A percentile compares a stretch with the other conserved stretches of the same genome.
These are phyloP conservation scores for Aricia agestis DNA, from an alignment of 1,140 invertebrate genomes.

Conservation along the genomic window DNA sequence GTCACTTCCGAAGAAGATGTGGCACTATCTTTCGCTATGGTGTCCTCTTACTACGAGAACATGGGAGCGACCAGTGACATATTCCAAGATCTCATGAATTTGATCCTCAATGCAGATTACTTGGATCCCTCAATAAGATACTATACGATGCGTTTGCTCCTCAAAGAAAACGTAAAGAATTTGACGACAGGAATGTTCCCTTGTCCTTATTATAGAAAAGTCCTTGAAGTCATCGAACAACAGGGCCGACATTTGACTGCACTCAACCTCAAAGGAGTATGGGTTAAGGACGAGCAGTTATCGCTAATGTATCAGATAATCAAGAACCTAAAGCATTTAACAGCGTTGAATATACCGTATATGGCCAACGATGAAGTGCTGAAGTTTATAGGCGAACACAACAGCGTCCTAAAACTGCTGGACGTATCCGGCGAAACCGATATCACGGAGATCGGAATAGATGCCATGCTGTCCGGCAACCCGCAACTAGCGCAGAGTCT, in stretches of 20 bases:
- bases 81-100: slow-evolving; percentile 79
- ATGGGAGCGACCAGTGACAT: slow-evolving; percentile 78
- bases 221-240: slow-evolving; percentile 78
- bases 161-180: slow-evolving; percentile 79
- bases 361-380: slow-evolving; percentile 82
- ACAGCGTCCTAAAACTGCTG: slow-evolving; percentile 76
- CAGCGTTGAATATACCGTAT: slow-evolving; percentile 79
- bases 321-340: slow-evolving; percentile 75
- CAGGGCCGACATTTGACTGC: slow-evolving; percentile 78
- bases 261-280: slow-evolving; percentile 82
- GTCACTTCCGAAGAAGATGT: slow-evolving; percentile 76
- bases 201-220: slow-evolving; percentile 79
- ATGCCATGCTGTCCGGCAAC: slow-evolving; percentile 71
- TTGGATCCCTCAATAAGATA: slow-evolving; percentile 80
- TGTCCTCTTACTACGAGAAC: slow-evolving; percentile 77
- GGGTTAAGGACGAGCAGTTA: slow-evolving; percentile 81
- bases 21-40: slow-evolving; percentile 74
- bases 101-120: slow-evolving; percentile 79
- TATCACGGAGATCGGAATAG: slow-evolving; percentile 78
- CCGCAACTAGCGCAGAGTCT: slow-evolving; percentile 73
- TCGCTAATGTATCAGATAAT: slow-evolving; percentile 78
- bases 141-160: slow-evolving; percentile 77
- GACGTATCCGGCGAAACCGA: slow-evolving; percentile 81
- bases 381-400: slow-evolving; percentile 76
- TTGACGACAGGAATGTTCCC: slow-evolving; percentile 81